These are phyloP conservation scores for Drosophila funebris DNA, from an alignment of 1,140 invertebrate genomes.

Conservation along the genomic window DNA sequence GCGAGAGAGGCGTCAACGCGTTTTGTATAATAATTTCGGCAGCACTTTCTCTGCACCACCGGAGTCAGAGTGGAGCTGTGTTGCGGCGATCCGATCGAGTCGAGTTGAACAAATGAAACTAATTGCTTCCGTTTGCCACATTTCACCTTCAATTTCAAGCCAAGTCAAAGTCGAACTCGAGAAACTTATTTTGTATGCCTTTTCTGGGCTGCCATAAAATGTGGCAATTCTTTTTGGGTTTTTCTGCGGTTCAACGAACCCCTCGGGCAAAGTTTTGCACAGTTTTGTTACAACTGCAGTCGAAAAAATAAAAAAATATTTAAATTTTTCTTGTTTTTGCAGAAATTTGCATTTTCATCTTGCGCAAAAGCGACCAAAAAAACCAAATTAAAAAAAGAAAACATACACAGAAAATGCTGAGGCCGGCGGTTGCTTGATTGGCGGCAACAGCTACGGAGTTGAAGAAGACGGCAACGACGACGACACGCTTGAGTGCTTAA, in stretches of 20 bases:
- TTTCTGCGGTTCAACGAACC: slow-evolving; percentile 40
- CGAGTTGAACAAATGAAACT: slow-evolving; percentile 58
- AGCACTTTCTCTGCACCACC: slow-evolving; percentile 59
- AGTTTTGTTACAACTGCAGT: slow-evolving; percentile 40
- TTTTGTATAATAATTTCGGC: slow-evolving; percentile 64
- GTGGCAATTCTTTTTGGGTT: slow-evolving; percentile 58
- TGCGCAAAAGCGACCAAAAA: slow-evolving; percentile 42
- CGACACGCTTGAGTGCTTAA: slow-evolving; percentile 50
- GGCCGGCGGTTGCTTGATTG: slow-evolving; percentile 61
- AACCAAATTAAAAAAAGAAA: slow-evolving; percentile 2
- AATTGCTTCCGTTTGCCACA: slow-evolving; percentile 75
- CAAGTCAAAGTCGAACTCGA: neutral
- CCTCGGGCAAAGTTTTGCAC: slow-evolving; percentile 22
- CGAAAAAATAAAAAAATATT: slow-evolving; percentile 4
- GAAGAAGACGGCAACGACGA: slow-evolving; percentile 6
- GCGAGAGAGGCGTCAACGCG: slow-evolving; percentile 45
- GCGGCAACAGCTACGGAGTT: slow-evolving; percentile 19
- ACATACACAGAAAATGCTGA: slow-evolving; percentile 65
- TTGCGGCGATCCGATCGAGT: neutral
- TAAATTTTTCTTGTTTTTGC: slow-evolving; percentile 51
- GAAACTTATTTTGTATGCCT: slow-evolving; percentile 54
- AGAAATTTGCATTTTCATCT: slow-evolving; percentile 81
- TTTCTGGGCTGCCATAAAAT: slow-evolving; percentile 36
- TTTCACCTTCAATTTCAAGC: slow-evolving; percentile 66
- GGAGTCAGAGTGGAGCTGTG: neutral